Conservation (phyloP, 2,888 invertebrate genomes). For the Mantis religiosa region DNA sequence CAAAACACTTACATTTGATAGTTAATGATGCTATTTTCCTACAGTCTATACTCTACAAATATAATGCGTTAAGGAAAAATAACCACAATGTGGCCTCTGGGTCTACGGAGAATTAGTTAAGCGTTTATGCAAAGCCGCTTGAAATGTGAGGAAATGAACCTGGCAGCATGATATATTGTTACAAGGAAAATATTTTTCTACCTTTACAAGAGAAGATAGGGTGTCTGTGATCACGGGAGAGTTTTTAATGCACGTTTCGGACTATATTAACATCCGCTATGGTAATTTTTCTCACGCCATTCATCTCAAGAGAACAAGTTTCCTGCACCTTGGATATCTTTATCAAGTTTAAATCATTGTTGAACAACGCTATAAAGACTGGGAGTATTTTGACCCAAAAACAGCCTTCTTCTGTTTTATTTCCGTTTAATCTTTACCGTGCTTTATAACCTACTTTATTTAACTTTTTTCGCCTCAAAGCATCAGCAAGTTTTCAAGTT, state of each 20-base stretch:
- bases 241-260: background rate
- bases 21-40: too few species aligned
- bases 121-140: background rate
- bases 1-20: too few species aligned
- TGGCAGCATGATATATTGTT: background rate
- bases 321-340: background rate
- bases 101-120: too few species aligned
- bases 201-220: background rate
- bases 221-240: background rate
- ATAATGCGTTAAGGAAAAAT: too few species aligned
- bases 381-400: background rate
- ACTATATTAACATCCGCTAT: background rate
- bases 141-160: background rate
- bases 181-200: background rate
- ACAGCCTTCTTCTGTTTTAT: background rate
- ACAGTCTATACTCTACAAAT: too few species aligned
- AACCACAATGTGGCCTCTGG: too few species aligned
- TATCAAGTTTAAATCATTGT: background rate
- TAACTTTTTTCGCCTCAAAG: too few species aligned
- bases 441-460: too few species aligned
- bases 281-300: background rate
- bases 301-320: background rate
- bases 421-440: too few species aligned
- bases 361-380: background rate
- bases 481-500: too few species aligned